Evolutionary conservation across 2,113 vertebrate genomes (phyloP), one percentile per base, ranked within the genome.

Genomic region (Emydura subglobosa): DNA sequence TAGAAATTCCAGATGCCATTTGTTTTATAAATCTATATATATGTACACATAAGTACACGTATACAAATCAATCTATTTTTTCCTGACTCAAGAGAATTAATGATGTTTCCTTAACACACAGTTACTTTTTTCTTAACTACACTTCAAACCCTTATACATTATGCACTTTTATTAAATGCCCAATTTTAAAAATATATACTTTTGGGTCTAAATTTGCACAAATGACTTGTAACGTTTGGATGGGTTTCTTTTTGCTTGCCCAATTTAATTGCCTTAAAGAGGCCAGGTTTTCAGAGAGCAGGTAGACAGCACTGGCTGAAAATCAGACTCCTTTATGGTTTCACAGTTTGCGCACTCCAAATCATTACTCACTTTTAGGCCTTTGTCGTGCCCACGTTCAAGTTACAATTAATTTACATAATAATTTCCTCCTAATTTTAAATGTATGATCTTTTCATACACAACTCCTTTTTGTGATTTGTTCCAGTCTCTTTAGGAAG

Each of bases 321-420:
- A 51, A 93, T 80, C 17, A n/a, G 42, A 57, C 54, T 16, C 44
- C 13, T 59, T 79, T 24, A 9, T 11, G 86, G 81, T 79, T 81
- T 95, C 93, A 94, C 5, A 19, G 85, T 92, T 94, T 95, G 84
- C 49, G 17, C 0, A 0, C 3, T 81, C 78, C 61, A 68, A n/a
- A n/a, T 88, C 81, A 65, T 42, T 5, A 50, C 81, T 39, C n/a
- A 12, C 65, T 93, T 95, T 94, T 79, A 91, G 79, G 11, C 53
- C 83, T 39, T 44, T 10, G 5, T 76, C 39, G 0, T 72, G 31
- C 50, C 65, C 47, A 29, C 92, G 86, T 14, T 79, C 42, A 44
- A 25, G 19, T 1, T 8, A 0, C 59, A n/a, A 21, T 25, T 17
- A 51, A 80, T 80, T 92, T 29, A 24, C 17, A 0, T 1, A 21